These are phyloP conservation scores for Drosophila azteca DNA, from an alignment of 1,140 invertebrate genomes.

Conservation along the genomic window DNA sequence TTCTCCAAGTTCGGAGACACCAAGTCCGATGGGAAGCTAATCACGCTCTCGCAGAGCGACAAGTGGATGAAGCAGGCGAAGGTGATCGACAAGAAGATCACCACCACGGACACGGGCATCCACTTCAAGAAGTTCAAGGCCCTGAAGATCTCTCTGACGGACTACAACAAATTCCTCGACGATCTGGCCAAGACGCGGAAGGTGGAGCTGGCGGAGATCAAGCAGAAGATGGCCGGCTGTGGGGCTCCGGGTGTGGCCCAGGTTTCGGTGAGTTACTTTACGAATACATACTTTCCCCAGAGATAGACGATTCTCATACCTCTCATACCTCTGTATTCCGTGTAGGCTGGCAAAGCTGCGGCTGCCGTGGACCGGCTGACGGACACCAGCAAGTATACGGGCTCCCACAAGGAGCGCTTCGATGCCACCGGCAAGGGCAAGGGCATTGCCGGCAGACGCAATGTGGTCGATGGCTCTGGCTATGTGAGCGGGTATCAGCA, in stretches of 20 bases:
- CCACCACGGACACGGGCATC: conserved; percentile 95
- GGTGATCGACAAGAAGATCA: conserved; percentile 96
- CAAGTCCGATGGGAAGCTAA: conserved; percentile 93
- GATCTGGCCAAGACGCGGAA: conserved; percentile 92
- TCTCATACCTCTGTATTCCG: background rate
- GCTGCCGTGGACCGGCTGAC: conserved; percentile 94
- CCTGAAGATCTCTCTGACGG: conserved; percentile 88
- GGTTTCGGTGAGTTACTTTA: conserved; percentile 83
- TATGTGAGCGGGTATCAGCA: conserved; percentile 96
- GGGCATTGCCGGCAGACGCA: conserved; percentile 93
- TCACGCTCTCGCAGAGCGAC: conserved; percentile 94
- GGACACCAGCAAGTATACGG: conserved; percentile 95
- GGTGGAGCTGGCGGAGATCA: conserved; percentile 89
- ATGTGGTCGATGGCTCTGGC: conserved; percentile 90
- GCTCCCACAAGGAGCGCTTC: conserved; percentile 95
- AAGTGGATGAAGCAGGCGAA: conserved; percentile 98
- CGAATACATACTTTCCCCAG: no score
- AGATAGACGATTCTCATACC: background rate
- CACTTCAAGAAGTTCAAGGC: conserved; percentile 94
- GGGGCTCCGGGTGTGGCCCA: conserved; percentile 88
- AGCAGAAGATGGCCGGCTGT: conserved; percentile 90
- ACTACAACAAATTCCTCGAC: conserved; percentile 92
- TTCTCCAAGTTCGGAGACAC: conserved; percentile 95
- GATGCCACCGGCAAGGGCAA: conserved; percentile 94
- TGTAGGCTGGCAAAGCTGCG: conserved; percentile 87